Evolutionary conservation across 2,113 vertebrate species (phyloP).

Genomic region (Etheostoma spectabile): DNA sequence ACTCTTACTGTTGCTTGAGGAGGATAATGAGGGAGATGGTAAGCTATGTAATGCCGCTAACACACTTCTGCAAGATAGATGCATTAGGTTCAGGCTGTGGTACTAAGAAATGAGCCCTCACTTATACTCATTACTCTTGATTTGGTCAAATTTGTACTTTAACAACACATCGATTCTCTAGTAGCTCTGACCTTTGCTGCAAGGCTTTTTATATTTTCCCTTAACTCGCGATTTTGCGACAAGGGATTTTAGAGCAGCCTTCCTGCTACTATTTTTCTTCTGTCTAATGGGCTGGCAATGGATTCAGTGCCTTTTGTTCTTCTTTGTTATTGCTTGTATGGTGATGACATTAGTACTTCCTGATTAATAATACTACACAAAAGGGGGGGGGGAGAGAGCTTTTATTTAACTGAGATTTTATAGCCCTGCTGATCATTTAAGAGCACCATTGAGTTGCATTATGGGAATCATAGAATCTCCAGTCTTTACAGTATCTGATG

Average conservation of each 20-base stretch:
- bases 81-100: constrained; percentile 58
- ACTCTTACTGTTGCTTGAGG: constrained; percentile 56
- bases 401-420: constrained; percentile 2
- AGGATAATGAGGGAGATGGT: constrained; percentile 70
- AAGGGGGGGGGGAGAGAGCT: not conserved
- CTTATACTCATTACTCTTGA: constrained; percentile 77
- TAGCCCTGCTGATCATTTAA: not conserved
- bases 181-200: constrained; percentile 71
- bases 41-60: constrained; percentile 67
- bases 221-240: constrained; percentile 31
- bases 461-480: not conserved
- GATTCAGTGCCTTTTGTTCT: constrained; percentile 25
- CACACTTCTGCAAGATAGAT: constrained; percentile 61
- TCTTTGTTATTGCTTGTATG: constrained; percentile 29
- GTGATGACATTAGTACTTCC: constrained; percentile 27
- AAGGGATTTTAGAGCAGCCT: constrained; percentile 28
- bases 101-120: constrained; percentile 65
- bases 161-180: constrained; percentile 76
- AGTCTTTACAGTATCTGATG: not conserved
- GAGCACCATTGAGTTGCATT: not conserved
- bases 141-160: constrained; percentile 80
- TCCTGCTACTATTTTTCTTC: constrained; percentile 44
- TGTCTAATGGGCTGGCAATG: constrained; percentile 33
- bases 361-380: constrained; percentile 21
- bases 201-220: constrained; percentile 68